Evolutionary conservation across 2,797 vertebrate species (phyloP).

Genomic region (Nyctalus aviator): DNA sequence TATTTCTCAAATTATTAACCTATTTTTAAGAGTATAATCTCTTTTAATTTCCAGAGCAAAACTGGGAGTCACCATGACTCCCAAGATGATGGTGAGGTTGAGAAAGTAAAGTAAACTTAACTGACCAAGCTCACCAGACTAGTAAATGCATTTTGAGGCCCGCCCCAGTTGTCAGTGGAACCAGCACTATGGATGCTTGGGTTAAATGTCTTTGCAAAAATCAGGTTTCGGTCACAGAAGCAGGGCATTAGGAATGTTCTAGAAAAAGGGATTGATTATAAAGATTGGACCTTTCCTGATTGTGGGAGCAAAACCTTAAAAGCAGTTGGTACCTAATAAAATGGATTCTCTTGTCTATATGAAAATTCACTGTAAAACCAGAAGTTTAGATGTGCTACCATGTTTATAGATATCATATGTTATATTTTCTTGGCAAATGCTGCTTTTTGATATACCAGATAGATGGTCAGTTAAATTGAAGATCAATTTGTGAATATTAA

Average conservation of each 20-base stretch:
- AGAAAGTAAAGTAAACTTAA: not conserved
- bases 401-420: not conserved
- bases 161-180: not conserved
- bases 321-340: not conserved
- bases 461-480: not conserved
- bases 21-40: not conserved
- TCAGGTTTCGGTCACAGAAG: not conserved
- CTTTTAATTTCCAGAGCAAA: not conserved
- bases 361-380: not conserved
- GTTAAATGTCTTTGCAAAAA: not conserved
- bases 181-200: rapidly evolving
- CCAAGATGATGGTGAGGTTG: not conserved
- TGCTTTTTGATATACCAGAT: not conserved
- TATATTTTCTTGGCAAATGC: slow-evolving; percentile 9
- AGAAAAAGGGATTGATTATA: not conserved
- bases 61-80: rapidly evolving
- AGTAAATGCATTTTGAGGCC: not conserved
- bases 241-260: not conserved
- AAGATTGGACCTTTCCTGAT: not conserved
- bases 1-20: not conserved
- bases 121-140: not conserved
- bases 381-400: not conserved
- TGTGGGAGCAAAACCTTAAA: not conserved
- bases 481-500: not conserved
- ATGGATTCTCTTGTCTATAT: not conserved